Evolutionary conservation across 2,888 invertebrate species (phyloP).

Genomic region (Spilosoma lubricipeda): DNA sequence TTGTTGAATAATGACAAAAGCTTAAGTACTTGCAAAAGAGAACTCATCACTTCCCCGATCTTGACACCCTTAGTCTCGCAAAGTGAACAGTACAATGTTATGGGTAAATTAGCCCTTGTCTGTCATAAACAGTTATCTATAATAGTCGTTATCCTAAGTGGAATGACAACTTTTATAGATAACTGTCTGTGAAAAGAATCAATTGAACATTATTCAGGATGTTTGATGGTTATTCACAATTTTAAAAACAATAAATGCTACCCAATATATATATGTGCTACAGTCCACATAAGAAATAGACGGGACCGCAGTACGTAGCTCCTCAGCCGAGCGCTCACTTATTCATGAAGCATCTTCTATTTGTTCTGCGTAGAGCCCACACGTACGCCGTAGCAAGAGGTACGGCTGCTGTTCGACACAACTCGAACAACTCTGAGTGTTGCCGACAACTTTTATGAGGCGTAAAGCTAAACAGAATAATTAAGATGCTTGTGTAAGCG

Average conservation of each 20-base stretch:
- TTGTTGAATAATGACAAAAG: no score
- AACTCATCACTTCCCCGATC: not conserved
- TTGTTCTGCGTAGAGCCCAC: constrained; percentile 25
- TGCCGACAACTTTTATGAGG: constrained; percentile 22
- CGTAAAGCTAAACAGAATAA: constrained; percentile 30
- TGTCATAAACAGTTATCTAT: not conserved
- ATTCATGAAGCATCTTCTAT: constrained; percentile 34
- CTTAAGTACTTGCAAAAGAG: no score
- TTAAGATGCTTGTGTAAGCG: constrained; percentile 5
- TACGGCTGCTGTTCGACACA: not conserved
- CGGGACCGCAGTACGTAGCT: constrained; percentile 8
- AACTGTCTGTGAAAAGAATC: no score
- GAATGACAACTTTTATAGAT: no score
- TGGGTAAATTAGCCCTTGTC: not conserved
- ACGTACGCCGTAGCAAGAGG: constrained; percentile 2
- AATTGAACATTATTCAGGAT: not conserved
- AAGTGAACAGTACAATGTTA: not conserved
- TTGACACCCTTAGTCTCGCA: not conserved
- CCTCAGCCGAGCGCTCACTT: constrained; percentile 33
- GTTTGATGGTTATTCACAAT: not conserved
- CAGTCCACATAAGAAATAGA: not conserved
- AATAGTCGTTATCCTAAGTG: not conserved
- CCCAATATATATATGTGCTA: not conserved
- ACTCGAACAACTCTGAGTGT: constrained; percentile 9
- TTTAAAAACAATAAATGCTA: not conserved